These are phyloP conservation scores for Atherinosoma microstoma DNA, from an alignment of 2,797 vertebrate species.

Conservation along the genomic window DNA sequence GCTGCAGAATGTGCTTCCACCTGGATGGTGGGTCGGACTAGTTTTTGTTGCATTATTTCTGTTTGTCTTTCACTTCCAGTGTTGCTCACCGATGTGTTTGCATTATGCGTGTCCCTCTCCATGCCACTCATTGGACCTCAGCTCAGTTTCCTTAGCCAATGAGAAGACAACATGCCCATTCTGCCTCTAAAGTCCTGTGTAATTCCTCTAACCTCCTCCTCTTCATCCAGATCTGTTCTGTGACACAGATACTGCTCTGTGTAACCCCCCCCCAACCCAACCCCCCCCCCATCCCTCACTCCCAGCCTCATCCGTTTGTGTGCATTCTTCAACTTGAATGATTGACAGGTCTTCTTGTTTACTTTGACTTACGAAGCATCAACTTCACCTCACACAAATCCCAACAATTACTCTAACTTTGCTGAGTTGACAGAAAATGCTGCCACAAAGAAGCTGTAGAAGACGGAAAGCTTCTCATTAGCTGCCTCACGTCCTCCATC, in stretches of 20 bases:
- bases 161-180: constrained; percentile 35
- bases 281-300: constrained; percentile 8
- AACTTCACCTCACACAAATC: constrained; percentile 24
- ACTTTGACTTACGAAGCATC: constrained; percentile 4
- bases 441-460: not conserved
- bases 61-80: not conserved
- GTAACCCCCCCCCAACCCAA: constrained; percentile 9
- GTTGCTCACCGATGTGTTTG: constrained; percentile 50
- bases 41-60: too few relatives aligned
- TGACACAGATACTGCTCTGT: constrained; percentile 12
- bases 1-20: too few relatives aligned
- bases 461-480: constrained; percentile 14
- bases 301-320: constrained; percentile 16
- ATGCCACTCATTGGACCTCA: constrained; percentile 60
- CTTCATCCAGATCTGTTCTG: not conserved
- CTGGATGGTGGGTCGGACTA: too few relatives aligned
- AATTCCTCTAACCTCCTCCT: constrained; percentile 3
- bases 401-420: constrained; percentile 36
- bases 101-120: constrained; percentile 51
- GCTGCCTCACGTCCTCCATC: not conserved
- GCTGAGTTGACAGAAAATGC: constrained; percentile 37
- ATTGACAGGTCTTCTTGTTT: constrained; percentile 24
- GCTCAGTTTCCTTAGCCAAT: constrained; percentile 56
- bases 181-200: constrained; percentile 42
- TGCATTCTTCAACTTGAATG: constrained; percentile 23